Percentiles rank a stretch among this genome's conserved stretches.
These are phyloP conservation scores for Crambe crambe DNA, from an alignment of 37 sponge, comb jelly and placozoan genomes.

Conservation along the genomic window DNA sequence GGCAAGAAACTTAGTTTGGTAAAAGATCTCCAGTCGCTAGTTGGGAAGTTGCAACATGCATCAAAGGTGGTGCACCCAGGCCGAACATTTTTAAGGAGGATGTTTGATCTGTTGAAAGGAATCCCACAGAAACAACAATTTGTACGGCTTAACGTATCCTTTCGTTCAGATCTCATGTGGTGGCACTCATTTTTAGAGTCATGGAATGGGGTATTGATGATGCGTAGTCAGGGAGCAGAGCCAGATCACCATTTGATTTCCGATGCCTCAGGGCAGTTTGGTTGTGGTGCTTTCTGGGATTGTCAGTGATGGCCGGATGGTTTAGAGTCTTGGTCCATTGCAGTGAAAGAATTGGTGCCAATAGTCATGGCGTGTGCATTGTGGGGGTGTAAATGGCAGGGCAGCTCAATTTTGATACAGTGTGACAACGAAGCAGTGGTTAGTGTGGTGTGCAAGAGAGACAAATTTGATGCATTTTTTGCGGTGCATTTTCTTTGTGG, in stretches of 20 bases:
- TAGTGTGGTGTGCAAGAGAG: slow-evolving; percentile 27
- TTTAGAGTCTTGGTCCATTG: slow-evolving; percentile 13
- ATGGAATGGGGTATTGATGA: slow-evolving; percentile 40
- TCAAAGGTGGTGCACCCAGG: neutral
- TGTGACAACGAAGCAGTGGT: slow-evolving; percentile 72
- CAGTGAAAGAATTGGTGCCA: slow-evolving; percentile 46
- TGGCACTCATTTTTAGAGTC: slow-evolving; percentile 20
- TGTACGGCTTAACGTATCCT: neutral
- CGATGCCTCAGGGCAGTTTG: slow-evolving; percentile 53
- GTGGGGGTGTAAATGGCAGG: slow-evolving; percentile 36
- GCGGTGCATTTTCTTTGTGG: slow-evolving; percentile 42
- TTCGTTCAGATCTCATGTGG: slow-evolving; percentile 7
- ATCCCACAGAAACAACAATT: neutral
- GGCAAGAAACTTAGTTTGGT: neutral
- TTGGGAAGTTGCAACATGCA: slow-evolving; percentile 14
- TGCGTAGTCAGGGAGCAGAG: neutral
- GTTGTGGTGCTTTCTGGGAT: slow-evolving; percentile 42
- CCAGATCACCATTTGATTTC: slow-evolving; percentile 19
- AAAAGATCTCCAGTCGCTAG: neutral
- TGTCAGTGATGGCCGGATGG: slow-evolving; percentile 25
- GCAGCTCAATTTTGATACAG: slow-evolving; percentile 9
- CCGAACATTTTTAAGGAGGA: neutral
- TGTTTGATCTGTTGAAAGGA: neutral
- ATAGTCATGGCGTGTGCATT: slow-evolving; percentile 34
- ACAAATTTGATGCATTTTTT: slow-evolving; percentile 35